A percentile compares a stretch with the other conserved stretches of the same genome.
phyloP scores from a whole-genome alignment of 2,797 vertebrate genomes.

The Enteromius anoplus region DNA sequence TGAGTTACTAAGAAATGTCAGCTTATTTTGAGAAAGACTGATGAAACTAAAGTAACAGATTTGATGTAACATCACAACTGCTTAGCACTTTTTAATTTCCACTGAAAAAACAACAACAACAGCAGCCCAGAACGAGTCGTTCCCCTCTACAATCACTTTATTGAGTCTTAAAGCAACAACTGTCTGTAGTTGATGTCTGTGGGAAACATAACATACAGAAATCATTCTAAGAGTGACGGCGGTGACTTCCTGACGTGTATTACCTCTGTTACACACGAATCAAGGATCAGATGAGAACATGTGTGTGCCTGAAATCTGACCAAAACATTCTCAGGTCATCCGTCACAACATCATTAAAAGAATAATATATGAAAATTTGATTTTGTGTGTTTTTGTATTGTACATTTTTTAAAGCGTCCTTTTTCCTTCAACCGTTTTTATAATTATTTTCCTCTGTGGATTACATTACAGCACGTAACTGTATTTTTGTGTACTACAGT shows the following conservation, averaged over 20 bases:
- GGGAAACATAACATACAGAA: neutral
- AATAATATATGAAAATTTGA: neutral
- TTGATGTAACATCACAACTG: neutral
- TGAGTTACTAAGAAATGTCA: neutral
- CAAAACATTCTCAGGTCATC: slow-evolving; percentile 12
- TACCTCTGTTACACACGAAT: slow-evolving; percentile 22
- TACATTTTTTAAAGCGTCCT: neutral
- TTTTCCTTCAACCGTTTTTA: neutral
- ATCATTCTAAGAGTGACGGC: slow-evolving; percentile 31
- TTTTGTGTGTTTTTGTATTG: neutral
- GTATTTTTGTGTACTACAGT: neutral
- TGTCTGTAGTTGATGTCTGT: slow-evolving; percentile 19
- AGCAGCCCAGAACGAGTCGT: neutral
- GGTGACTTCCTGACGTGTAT: slow-evolving; percentile 33
- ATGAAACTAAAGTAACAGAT: neutral
- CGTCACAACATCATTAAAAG: neutral
- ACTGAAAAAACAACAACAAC: neutral
- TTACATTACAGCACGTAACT: neutral
- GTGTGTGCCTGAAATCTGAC: slow-evolving; percentile 26
- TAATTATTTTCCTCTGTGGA: neutral
- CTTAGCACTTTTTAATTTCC: neutral
- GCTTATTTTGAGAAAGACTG: neutral
- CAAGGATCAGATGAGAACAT: slow-evolving; percentile 17
- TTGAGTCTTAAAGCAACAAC: slow-evolving; percentile 51
- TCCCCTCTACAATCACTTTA: slow-evolving; percentile 46